Evolutionary conservation across 2,797 vertebrate genomes (phyloP).

Genomic region (Anabacerthia variegaticeps): DNA sequence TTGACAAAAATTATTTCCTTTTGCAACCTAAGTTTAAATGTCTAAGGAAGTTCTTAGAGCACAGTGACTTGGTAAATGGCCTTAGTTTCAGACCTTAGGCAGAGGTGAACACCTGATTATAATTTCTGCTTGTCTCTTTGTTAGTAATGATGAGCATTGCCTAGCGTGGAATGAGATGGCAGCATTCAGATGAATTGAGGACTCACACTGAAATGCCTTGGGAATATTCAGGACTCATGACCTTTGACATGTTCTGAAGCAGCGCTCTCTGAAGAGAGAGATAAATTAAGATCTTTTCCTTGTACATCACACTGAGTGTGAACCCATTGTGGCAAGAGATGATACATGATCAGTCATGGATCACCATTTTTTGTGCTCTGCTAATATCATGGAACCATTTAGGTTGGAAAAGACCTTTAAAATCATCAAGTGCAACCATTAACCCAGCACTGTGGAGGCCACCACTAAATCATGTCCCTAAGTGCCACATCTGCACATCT

Average conservation of each 20-base stretch:
- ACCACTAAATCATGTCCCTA: background rate
- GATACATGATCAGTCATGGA: background rate
- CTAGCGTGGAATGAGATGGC: background rate
- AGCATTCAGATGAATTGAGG: background rate
- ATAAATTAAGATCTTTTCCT: background rate
- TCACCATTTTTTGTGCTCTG: background rate
- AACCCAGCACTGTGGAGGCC: background rate
- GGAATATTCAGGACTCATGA: background rate
- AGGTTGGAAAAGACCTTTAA: background rate
- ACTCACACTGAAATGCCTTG: background rate
- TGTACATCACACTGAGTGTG: background rate
- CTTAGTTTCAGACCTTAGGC: background rate
- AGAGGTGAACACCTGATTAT: background rate
- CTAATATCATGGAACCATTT: background rate
- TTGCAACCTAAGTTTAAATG: background rate
- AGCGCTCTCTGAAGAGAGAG: background rate
- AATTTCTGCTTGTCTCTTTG: background rate
- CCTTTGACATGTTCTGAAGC: background rate
- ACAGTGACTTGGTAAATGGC: background rate
- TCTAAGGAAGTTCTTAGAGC: background rate
- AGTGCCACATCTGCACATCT: background rate
- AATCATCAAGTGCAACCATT: background rate
- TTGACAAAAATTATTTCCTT: background rate
- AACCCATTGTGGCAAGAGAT: background rate
- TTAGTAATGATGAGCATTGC: background rate